These are phyloP conservation scores for Hyperoplus lanceolatus DNA, from an alignment of 2,797 vertebrate genomes.

Conservation along the genomic window DNA sequence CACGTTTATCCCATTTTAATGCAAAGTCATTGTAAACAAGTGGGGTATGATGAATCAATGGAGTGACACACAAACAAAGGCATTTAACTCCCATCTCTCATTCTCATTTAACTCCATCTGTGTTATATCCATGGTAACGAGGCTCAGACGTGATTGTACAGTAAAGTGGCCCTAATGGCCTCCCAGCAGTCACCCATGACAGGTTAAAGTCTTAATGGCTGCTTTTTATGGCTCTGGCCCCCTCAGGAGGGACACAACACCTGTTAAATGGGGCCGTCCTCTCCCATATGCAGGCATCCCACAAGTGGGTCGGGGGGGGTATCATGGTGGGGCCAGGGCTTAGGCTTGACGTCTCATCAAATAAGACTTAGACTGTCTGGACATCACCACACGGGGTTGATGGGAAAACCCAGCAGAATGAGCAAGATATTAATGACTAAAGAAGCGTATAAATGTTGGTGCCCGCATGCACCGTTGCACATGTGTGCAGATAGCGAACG, in stretches of 20 bases:
- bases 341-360: constrained; percentile 64
- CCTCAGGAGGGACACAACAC: constrained; percentile 78
- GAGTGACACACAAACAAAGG: constrained; percentile 57
- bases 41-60: neutral
- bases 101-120: constrained; percentile 71
- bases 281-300: constrained; percentile 60
- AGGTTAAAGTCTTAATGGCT: constrained; percentile 85
- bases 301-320: constrained; percentile 62
- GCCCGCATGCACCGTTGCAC: constrained; percentile 36
- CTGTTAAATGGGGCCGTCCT: constrained; percentile 80
- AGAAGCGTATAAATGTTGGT: constrained; percentile 42
- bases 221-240: constrained; percentile 77
- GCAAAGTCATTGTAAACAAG: constrained; percentile 14
- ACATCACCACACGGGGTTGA: constrained; percentile 69
- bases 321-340: constrained; percentile 17
- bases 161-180: constrained; percentile 83
- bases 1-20: constrained; percentile 26
- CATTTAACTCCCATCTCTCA: constrained; percentile 50
- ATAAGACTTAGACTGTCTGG: constrained; percentile 74
- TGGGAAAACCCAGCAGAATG: constrained; percentile 72
- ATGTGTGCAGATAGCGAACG: constrained; percentile 52
- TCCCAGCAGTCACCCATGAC: constrained; percentile 85
- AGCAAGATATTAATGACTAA: constrained; percentile 65
- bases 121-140: constrained; percentile 77
- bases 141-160: constrained; percentile 79